Evolutionary conservation across 30 jellyfish, hydroid and myxozoan genomes (phyloP), one percentile per base, ranked within the genome.

Genomic region (Aurelia sp.): DNA sequence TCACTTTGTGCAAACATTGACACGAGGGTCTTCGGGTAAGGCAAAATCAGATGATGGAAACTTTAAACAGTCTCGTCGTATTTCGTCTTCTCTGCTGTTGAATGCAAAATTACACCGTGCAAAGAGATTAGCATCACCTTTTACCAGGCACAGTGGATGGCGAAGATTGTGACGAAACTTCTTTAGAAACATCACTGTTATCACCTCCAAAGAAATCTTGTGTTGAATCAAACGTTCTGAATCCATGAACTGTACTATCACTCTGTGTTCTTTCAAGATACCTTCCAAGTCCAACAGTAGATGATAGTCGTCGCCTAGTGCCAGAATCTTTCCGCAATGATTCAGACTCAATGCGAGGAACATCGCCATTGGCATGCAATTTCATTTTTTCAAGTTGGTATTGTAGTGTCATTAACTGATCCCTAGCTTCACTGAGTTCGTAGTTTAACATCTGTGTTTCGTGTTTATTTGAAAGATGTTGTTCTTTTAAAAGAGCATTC

Each of bases 211-310:
- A 79, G 6, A 79, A 9, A 47, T 79, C 78, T 22, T 31, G 63
- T 15, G 91, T 21, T n/a, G 91, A 81, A 50, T 81, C 91, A 23
- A 81, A 81, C 33, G 91, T 53, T 63, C 91, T 69, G 59, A 81
- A 81, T 30, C 91, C 84, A 30, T 81, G 66, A 5, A 81, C 73
- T 11, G 84, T 81, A 50, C 91, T 81, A 69, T 81, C 91, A 52
- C 91, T 81, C 27, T 67, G 53, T 10, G 84, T 78, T 31, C 91
- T 71, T 59, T 52, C 91, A 31, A 81, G 48, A 55, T 50, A 60
- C 41, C 3, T 51, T 35, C 85, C 73, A 1, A 66, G 27, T 21
- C 53, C 74, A 21, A 63, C 74, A 8, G 66, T 27, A 27, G 50
- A 37, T 37, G 55, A 44, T 7, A 44, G 55, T 44, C 55, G 55